Conservation (phyloP, 2,888 invertebrate genomes). For the Azorinus chamasolen region DNA sequence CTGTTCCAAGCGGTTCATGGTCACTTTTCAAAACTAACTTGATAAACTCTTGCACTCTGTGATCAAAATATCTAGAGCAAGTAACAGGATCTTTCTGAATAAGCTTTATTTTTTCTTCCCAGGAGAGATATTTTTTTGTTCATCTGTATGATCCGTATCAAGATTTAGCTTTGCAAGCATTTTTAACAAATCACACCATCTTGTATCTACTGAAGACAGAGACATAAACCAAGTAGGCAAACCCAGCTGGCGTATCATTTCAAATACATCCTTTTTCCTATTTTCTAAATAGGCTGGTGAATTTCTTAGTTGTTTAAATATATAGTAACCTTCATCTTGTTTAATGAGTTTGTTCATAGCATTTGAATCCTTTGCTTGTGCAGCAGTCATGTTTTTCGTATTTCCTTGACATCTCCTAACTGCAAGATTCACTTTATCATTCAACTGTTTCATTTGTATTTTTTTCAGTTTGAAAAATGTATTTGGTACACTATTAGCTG, state of each 20-base stretch:
- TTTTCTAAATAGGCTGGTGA: conserved; percentile 40
- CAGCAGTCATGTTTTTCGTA: conserved; percentile 44
- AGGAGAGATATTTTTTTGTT: conserved; percentile 28
- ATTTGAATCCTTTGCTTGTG: conserved; percentile 20
- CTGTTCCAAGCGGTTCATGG: conserved; percentile 33
- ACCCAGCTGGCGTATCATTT: conserved; percentile 64
- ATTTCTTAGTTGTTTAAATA: conserved; percentile 57
- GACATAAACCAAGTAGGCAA: conserved; percentile 65
- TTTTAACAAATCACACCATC: conserved; percentile 52
- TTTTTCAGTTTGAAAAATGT: no score
- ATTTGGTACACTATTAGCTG: conserved; percentile 34
- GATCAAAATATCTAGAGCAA: conserved; percentile 53
- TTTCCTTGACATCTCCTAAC: conserved; percentile 42
- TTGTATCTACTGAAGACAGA: conserved; percentile 28
- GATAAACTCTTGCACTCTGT: conserved; percentile 54
- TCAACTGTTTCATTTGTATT: no score
- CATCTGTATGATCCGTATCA: conserved; percentile 22
- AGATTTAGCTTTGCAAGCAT: conserved; percentile 43
- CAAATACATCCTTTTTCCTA: conserved; percentile 61
- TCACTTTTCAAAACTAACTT: conserved; percentile 46
- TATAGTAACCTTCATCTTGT: conserved; percentile 82
- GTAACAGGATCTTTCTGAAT: conserved; percentile 58
- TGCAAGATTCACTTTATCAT: conserved; percentile 56
- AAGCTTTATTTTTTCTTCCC: conserved; percentile 48
- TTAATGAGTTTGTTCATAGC: conserved; percentile 46